Evolutionary conservation across 2,797 vertebrate species (phyloP).

Genomic region (Anguilla pacifica): DNA sequence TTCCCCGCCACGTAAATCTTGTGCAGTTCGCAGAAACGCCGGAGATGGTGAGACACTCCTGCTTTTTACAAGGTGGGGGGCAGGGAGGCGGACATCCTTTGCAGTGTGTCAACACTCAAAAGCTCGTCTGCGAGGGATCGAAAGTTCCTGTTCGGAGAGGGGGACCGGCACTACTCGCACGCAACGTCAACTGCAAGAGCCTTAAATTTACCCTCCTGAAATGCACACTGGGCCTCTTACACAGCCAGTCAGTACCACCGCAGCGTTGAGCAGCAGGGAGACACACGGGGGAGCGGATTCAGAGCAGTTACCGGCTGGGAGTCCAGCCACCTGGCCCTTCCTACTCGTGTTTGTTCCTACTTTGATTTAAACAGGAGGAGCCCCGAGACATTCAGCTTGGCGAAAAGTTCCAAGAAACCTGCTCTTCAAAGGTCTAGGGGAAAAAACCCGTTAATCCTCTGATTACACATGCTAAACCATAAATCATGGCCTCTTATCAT

Average conservation of each 20-base stretch:
- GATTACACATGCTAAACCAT: background rate
- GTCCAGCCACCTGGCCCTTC: background rate
- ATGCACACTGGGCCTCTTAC: background rate
- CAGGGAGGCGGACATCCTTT: background rate
- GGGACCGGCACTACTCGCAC: background rate
- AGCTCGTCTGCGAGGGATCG: background rate
- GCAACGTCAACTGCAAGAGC: background rate
- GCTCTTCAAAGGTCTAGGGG: background rate
- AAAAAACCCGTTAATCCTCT: background rate
- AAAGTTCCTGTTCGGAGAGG: background rate
- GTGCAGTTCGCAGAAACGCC: background rate
- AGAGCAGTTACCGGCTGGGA: background rate
- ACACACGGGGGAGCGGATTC: background rate
- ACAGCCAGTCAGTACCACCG: background rate
- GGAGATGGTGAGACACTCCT: background rate
- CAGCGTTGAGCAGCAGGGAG: background rate
- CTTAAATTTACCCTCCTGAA: background rate
- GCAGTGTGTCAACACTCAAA: background rate
- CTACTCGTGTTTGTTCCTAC: background rate
- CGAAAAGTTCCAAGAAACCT: background rate
- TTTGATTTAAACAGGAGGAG: background rate
- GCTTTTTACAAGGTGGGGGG: background rate
- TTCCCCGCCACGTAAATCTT: background rate
- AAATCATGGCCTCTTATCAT: background rate
- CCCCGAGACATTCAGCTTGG: background rate